Percentiles rank a stretch among this genome's conserved stretches.
phyloP scores from a whole-genome alignment of 2,888 invertebrate species.

The Torymus auratus region DNA sequence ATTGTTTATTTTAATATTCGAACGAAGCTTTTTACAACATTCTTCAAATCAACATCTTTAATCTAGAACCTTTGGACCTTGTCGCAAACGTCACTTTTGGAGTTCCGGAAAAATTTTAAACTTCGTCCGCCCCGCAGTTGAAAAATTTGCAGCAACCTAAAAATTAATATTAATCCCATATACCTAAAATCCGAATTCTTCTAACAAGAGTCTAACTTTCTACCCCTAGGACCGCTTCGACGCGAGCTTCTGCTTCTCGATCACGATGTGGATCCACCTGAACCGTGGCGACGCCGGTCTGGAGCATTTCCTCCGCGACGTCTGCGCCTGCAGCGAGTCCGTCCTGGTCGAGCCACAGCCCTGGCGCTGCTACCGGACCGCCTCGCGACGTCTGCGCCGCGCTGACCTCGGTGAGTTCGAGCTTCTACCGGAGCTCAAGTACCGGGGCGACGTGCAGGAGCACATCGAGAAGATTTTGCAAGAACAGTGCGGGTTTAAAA shows the following conservation, averaged over 20 bases:
- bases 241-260: slow-evolving; percentile 87
- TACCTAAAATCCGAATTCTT: too few species aligned
- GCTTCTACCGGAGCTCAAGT: slow-evolving; percentile 80
- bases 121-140: too few species aligned
- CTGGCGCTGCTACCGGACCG: slow-evolving; percentile 90
- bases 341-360: slow-evolving; percentile 89
- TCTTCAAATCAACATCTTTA: too few species aligned
- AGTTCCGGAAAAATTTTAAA: too few species aligned
- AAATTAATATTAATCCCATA: too few species aligned
- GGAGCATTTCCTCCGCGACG: slow-evolving; percentile 80
- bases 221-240: slow-evolving; percentile 79
- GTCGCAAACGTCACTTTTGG: too few species aligned
- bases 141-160: too few species aligned
- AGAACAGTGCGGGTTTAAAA: slow-evolving; percentile 76
- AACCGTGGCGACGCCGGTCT: slow-evolving; percentile 89
- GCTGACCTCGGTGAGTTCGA: slow-evolving; percentile 81
- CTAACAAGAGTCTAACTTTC: neutral
- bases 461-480: slow-evolving; percentile 80
- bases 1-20: too few species aligned
- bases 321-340: slow-evolving; percentile 79
- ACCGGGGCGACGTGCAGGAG: slow-evolving; percentile 81
- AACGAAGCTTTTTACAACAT: too few species aligned
- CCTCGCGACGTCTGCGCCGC: slow-evolving; percentile 84
- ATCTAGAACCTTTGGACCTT: too few species aligned
- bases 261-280: slow-evolving; percentile 94